These are phyloP conservation scores for Phycodurus eques DNA, from an alignment of 2,113 vertebrate genomes.

Conservation along the genomic window DNA sequence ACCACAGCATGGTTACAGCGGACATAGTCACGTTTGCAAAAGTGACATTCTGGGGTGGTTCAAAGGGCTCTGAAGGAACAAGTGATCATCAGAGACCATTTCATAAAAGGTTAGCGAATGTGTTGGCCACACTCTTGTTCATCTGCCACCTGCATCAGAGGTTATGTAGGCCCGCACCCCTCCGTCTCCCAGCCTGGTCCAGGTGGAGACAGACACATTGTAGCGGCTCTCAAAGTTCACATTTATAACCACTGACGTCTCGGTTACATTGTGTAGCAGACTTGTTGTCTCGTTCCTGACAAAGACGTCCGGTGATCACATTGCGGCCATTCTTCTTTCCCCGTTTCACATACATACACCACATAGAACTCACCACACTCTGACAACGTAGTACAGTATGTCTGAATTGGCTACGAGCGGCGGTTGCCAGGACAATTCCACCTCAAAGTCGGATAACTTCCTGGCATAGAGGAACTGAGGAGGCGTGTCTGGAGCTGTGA, in stretches of 20 bases:
- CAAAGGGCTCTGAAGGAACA: constrained; percentile 78
- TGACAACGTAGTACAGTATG: constrained; percentile 89
- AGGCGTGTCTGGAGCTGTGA: constrained; percentile 88
- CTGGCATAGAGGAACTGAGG: constrained; percentile 81
- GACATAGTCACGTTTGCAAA: constrained; percentile 79
- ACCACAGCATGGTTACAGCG: constrained; percentile 82
- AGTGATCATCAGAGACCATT: constrained; percentile 1
- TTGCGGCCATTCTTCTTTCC: not conserved
- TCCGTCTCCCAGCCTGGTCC: constrained; percentile 87
- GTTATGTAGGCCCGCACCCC: constrained; percentile 79
- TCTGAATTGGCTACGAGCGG: constrained; percentile 89
- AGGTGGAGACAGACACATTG: constrained; percentile 84
- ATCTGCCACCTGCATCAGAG: constrained; percentile 79
- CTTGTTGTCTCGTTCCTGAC: constrained; percentile 77
- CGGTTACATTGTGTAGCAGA: constrained; percentile 73
- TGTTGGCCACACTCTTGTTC: not conserved
- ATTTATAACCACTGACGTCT: constrained; percentile 78
- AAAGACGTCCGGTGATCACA: constrained; percentile 9
- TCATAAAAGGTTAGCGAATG: constrained; percentile 5
- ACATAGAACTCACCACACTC: constrained; percentile 84
- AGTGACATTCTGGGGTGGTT: constrained; percentile 82
- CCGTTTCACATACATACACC: not conserved
- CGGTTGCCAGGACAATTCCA: constrained; percentile 91
- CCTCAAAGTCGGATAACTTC: constrained; percentile 87
- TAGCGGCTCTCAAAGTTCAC: constrained; percentile 83